Percentiles rank a stretch among this genome's conserved stretches.
These are phyloP conservation scores for Lindbergichthys nudifrons DNA, from an alignment of 2,797 vertebrate genomes.

Conservation along the genomic window DNA sequence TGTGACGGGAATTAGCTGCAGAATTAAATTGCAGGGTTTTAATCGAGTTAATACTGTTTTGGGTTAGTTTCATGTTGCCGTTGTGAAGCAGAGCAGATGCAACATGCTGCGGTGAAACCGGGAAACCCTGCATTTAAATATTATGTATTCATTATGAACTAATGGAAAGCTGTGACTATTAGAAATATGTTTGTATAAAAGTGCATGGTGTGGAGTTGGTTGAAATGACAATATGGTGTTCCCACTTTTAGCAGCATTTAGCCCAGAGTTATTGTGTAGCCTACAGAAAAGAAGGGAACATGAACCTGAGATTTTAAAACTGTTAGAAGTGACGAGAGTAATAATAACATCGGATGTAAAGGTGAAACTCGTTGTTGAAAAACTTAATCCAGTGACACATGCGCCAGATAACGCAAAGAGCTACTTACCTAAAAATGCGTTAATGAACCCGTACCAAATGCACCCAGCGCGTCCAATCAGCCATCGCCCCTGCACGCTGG, in stretches of 20 bases:
- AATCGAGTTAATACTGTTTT: slow-evolving; percentile 4
- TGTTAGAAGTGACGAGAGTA: background rate
- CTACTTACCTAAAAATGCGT: slow-evolving; percentile 85
- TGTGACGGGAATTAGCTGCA: slow-evolving; percentile 25
- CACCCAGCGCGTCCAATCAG: slow-evolving; percentile 86
- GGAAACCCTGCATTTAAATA: background rate
- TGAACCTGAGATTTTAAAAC: background rate
- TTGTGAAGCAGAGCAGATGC: no score
- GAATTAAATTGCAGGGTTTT: slow-evolving; percentile 22
- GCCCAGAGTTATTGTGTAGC: background rate
- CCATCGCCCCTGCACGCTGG: slow-evolving; percentile 87
- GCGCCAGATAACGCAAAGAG: background rate
- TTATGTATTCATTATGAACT: no score
- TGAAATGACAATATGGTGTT: background rate
- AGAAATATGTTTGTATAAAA: background rate
- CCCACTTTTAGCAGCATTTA: background rate
- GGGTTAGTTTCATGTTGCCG: background rate
- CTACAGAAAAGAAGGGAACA: background rate
- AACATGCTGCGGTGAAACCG: no score
- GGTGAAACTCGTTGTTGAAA: background rate
- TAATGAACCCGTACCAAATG: slow-evolving; percentile 88
- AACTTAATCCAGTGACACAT: background rate
- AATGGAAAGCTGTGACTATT: background rate
- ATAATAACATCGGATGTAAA: background rate
- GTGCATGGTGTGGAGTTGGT: no score